phyloP scores from a whole-genome alignment of 2,888 invertebrate genomes.

The Dasypogon diadema region DNA sequence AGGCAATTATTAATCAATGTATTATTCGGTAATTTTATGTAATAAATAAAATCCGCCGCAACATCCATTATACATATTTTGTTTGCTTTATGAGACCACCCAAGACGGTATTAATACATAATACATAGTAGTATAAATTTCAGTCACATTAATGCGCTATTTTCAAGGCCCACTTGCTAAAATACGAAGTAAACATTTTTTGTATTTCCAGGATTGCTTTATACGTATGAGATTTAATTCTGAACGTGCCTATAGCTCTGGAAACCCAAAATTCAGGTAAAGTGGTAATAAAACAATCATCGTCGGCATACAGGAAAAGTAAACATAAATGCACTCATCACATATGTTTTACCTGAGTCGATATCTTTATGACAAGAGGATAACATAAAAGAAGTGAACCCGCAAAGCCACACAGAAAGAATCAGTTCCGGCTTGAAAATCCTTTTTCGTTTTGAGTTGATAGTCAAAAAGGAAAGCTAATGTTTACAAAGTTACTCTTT shows the following conservation, averaged over 20 bases:
- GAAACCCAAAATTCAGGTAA: conserved; percentile 22
- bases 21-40: too few species aligned
- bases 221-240: conserved; percentile 5
- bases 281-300: conserved; percentile 43
- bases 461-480: too few species aligned
- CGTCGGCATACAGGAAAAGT: conserved; percentile 34
- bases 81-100: too few species aligned
- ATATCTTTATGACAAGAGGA: neutral
- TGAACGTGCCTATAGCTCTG: neutral
- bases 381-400: neutral
- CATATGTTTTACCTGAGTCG: neutral
- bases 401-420: conserved; percentile 16
- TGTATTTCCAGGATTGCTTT: neutral
- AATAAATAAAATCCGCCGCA: too few species aligned
- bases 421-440: conserved; percentile 3
- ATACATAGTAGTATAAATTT: too few species aligned
- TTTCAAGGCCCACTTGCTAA: neutral
- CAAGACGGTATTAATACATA: too few species aligned
- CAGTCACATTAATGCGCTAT: conserved; percentile 14
- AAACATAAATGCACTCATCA: conserved; percentile 34
- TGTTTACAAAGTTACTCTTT: too few species aligned
- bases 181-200: conserved; percentile 6
- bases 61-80: too few species aligned
- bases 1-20: too few species aligned
- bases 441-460: too few species aligned